phyloP scores from a whole-genome alignment of 2,888 invertebrate genomes.

The Apodemia hepburni region DNA sequence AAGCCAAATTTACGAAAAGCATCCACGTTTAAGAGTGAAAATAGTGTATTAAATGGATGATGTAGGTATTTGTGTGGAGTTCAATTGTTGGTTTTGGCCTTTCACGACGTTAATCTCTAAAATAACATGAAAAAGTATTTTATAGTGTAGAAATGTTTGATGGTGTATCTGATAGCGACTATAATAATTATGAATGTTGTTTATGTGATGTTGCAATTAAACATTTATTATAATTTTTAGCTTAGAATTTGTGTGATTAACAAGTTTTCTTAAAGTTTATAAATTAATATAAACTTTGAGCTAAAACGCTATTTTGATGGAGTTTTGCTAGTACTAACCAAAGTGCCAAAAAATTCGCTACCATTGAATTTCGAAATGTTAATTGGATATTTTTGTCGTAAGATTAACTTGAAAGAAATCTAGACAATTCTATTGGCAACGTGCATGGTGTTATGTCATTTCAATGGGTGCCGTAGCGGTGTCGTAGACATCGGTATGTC shows the following conservation, averaged over 20 bases:
- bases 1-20: conserved; percentile 79
- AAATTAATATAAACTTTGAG: conserved; percentile 51
- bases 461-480: conserved; percentile 45
- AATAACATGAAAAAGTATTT: conserved; percentile 29
- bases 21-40: conserved; percentile 79
- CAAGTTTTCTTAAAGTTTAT: conserved; percentile 51
- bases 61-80: conserved; percentile 58
- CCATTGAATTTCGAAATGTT: conserved; percentile 36
- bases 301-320: conserved; percentile 37
- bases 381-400: conserved; percentile 33
- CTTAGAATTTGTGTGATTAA: conserved; percentile 66
- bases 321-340: conserved; percentile 37
- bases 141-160: conserved; percentile 72
- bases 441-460: conserved; percentile 54
- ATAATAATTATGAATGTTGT: conserved; percentile 60
- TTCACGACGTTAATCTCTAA: conserved; percentile 41
- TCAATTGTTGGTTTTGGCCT: conserved; percentile 33
- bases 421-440: conserved; percentile 24
- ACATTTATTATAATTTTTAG: conserved; percentile 50
- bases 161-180: conserved; percentile 74
- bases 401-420: conserved; percentile 25
- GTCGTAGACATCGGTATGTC: conserved; percentile 35
- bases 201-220: conserved; percentile 73
- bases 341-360: conserved; percentile 34
- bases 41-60: conserved; percentile 80